Conservation (phyloP, 2,113 vertebrate genomes). For the Brevimyrus niger region DNA sequence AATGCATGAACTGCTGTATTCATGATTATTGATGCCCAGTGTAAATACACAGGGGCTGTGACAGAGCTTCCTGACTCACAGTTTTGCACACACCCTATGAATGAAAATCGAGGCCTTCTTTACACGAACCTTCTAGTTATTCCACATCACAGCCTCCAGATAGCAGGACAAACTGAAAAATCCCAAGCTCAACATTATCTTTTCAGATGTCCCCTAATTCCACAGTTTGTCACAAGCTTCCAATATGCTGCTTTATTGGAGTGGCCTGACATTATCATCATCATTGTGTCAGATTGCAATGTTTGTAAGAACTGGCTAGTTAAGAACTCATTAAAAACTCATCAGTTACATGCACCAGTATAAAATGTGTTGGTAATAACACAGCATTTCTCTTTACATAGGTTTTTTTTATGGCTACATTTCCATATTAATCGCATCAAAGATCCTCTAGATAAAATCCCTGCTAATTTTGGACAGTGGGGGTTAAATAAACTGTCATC, state of each 20-base stretch:
- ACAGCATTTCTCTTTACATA: background rate
- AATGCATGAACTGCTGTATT: background rate
- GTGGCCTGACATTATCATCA: background rate
- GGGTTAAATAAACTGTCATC: background rate
- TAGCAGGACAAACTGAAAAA: background rate
- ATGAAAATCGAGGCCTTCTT: background rate
- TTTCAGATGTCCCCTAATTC: background rate
- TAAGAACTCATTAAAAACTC: background rate
- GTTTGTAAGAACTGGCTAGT: background rate
- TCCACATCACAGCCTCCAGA: background rate
- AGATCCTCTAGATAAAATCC: background rate
- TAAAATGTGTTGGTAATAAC: background rate
- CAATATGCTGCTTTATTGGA: background rate
- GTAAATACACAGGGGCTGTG: background rate
- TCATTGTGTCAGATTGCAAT: background rate
- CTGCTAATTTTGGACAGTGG: background rate
- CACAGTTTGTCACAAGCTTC: background rate
- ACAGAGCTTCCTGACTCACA: background rate
- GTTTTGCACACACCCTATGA: background rate
- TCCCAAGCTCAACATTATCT: background rate
- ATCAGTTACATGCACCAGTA: background rate
- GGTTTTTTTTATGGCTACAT: background rate
- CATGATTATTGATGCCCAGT: background rate
- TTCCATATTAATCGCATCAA: background rate
- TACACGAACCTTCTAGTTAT: background rate